A percentile compares a stretch with the other conserved stretches of the same genome.
Evolutionary conservation across 2,797 vertebrate species (phyloP).

Genomic region (Sternotherus odoratus): DNA sequence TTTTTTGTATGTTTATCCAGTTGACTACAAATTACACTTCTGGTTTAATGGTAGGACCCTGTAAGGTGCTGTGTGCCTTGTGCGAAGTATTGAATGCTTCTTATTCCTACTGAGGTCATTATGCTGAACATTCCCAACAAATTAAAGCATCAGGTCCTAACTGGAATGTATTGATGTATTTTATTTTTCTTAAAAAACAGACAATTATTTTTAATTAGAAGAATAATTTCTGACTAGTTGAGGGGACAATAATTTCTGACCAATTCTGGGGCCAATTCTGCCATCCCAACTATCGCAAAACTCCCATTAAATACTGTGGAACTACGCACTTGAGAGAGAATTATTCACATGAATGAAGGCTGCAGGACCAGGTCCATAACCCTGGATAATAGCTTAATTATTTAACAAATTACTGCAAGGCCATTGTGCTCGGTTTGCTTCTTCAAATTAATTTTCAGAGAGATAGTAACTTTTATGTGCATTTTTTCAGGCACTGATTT

Average conservation of each 20-base stretch:
- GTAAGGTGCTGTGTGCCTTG: not conserved
- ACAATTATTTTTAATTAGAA: conserved; percentile 48
- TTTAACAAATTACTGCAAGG: not conserved
- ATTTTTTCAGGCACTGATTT: not conserved
- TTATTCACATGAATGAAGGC: conserved; percentile 48
- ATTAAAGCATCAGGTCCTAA: conserved; percentile 31
- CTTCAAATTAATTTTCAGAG: not conserved
- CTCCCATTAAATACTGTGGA: not conserved
- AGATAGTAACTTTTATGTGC: not conserved
- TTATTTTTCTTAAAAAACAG: conserved; percentile 7
- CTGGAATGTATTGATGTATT: conserved; percentile 42
- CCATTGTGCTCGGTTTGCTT: conserved; percentile 1
- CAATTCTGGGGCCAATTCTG: not conserved
- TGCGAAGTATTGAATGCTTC: not conserved
- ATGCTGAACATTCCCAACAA: not conserved
- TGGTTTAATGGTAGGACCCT: not conserved
- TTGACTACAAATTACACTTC: conserved; percentile 32
- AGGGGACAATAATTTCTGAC: conserved; percentile 33
- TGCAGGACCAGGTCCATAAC: conserved; percentile 49
- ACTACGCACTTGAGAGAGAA: conserved; percentile 31
- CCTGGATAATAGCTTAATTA: conserved; percentile 65
- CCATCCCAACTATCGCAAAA: not conserved
- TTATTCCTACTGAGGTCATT: conserved; percentile 46
- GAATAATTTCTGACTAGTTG: conserved; percentile 20
- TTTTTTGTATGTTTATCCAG: not conserved